Base-by-base conservation (phyloP, 2,797 vertebrate genomes). In the Peromyscus aztecus region DNA sequence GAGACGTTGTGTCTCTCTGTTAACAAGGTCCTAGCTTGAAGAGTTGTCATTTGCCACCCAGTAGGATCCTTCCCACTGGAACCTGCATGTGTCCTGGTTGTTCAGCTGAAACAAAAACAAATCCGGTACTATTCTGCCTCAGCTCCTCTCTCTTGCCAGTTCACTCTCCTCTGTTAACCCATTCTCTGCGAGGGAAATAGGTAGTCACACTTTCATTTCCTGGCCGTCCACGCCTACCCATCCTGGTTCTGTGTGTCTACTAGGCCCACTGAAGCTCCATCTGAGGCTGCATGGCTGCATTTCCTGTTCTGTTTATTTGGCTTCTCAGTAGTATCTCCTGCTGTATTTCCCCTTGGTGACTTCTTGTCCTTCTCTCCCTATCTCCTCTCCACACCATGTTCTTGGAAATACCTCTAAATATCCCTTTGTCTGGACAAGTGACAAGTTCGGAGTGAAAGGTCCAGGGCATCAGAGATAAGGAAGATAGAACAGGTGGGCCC, bases 251-350 rank as follows among this genome's bases (percentile, higher is more conserved):
- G 2, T 3, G 1, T 12, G 29, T 63, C 87, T 52, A 24, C 52
- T 46, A 0, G 14, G 78, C 16, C 19, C 46, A 11, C 43, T 6
- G 11, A 57, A 46, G 23, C 29, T 19, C 11, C 11, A 27, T 27
- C 0, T 19, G 37, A 61, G 37, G 17, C 31, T 40, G 10, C 52
- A 29, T 29, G 0, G 5, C 6, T 0, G 0, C 0, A 4, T 73
- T 80, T 84, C 43, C 40, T 46, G 13, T 81, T 73, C 6, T 61
- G 3, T 49, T 59, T 8, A 6, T 73, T 31, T 12, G 65, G 4
- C 34, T 10, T 43, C 29, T 23, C 34, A 3, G 19, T 10, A 17
- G 6, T 11, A 27, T 67, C 43, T 31, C 10, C n/a, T 12, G 3
- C 34, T 49, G 31, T 4, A 1, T 85, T 6, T 92, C 19, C 8